Conservation (phyloP, 2,113 vertebrate species). For the Neotoma lepida region DNA sequence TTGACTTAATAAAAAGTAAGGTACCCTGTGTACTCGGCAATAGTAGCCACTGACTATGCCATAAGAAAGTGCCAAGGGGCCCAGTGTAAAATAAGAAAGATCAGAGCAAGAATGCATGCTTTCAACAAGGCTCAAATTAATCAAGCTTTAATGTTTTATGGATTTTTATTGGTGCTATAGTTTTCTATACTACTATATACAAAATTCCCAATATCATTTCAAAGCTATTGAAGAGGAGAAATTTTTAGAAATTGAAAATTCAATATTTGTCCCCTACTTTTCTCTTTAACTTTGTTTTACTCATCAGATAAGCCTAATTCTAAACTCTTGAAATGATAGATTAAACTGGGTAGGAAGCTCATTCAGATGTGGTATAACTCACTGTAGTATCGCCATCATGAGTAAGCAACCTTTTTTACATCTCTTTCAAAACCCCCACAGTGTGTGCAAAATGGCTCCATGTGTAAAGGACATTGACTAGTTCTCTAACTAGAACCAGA, state of each 20-base stretch:
- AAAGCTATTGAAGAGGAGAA: not conserved
- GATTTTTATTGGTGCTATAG: not conserved
- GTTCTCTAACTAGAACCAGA: slow-evolving; percentile 26
- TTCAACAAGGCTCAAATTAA: not conserved
- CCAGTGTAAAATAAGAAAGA: not conserved
- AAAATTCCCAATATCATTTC: slow-evolving; percentile 26
- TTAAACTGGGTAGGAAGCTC: not conserved
- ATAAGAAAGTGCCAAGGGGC: not conserved
- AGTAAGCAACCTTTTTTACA: not conserved
- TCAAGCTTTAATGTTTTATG: not conserved
- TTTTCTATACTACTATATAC: not conserved
- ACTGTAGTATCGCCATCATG: not conserved
- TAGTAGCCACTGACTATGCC: not conserved
- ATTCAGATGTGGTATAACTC: not conserved
- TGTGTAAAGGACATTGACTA: not conserved
- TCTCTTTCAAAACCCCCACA: not conserved
- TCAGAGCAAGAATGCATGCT: not conserved
- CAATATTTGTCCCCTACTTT: not conserved
- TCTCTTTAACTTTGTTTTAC: not conserved
- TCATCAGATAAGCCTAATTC: not conserved
- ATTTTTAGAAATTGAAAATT: not conserved
- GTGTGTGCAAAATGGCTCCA: not conserved
- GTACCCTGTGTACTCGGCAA: too few species aligned
- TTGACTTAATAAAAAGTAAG: not conserved
- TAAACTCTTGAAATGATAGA: not conserved